Evolutionary conservation across 2,888 invertebrate species (phyloP), one percentile per base, ranked within the genome.

Genomic region (Abrostola tripartita): DNA sequence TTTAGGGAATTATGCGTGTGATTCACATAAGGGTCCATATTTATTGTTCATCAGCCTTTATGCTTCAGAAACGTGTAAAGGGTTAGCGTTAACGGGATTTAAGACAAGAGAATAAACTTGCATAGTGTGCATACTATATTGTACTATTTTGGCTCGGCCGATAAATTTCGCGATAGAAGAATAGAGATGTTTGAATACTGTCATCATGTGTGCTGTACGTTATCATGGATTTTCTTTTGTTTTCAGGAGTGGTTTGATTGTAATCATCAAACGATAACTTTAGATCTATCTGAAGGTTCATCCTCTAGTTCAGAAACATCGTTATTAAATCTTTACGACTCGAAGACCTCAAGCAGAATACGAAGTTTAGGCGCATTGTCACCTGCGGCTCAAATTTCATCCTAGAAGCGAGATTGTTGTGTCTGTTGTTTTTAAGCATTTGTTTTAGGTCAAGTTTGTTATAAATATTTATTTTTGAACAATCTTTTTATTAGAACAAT

Each of bases 181-280:
- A 24, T 24, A 24, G 24, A 24, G 24, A 24, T 1, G 24, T 24
- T 24, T 24, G 24, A 42, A 42, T n/a, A 12, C 42, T 47, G 24
- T 14, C 24, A n/a, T n/a, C n/a, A n/a, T n/a, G n/a, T n/a, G n/a
- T n/a, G n/a, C n/a, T n/a, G n/a, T n/a, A n/a, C 24, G 24, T 24
- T 47, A 14, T 12, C 47, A 10, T 51, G 9, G 51, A 6, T 0
- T 38, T 0, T 58, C 63, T 40, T 5, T 8, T 10, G 10, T 62
- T 67, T 71, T 37, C 61, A 78, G 77, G 78, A 78, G n/a, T 71
- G 71, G 61, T 52, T 77, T 51, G 44, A 66, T 52, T 78, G 77
- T 40, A 59, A 61, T 61, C 77, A 78, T 52, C 49, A 47, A 60
- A 37, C 42, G 5, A 41, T 62, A 40, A 7, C 24, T 0, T 7